These are phyloP conservation scores for Phylloscopus trochilus DNA, from an alignment of 2,113 vertebrate genomes.

Conservation along the genomic window DNA sequence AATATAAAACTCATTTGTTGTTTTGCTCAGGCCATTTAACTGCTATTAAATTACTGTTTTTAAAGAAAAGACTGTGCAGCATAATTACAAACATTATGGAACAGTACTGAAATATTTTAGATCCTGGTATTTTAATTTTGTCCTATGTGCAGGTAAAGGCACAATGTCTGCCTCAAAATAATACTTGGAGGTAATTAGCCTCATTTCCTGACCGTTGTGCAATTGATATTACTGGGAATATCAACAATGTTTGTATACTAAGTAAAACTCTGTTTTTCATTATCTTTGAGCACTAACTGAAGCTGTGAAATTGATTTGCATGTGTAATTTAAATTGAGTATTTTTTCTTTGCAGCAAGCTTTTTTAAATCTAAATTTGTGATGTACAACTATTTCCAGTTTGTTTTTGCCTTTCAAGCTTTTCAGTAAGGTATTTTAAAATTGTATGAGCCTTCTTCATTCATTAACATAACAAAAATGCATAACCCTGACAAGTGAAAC, in stretches of 20 bases:
- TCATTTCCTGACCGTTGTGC: not conserved
- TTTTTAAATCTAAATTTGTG: not conserved
- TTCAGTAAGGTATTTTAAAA: conserved; percentile 21
- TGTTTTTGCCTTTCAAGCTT: not conserved
- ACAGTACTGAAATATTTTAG: not conserved
- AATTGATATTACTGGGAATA: not conserved
- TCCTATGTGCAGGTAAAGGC: not conserved
- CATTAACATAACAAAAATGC: conserved; percentile 36
- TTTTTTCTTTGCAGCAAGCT: not conserved
- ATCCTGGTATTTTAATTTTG: not conserved
- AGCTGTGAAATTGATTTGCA: not conserved
- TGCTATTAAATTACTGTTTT: not conserved
- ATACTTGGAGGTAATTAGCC: not conserved
- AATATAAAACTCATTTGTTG: not conserved
- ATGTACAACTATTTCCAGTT: not conserved
- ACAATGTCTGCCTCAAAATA: not conserved
- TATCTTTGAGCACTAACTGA: not conserved
- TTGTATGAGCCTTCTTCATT: conserved; percentile 1
- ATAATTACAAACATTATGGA: not conserved
- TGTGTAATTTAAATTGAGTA: not conserved
- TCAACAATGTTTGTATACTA: not conserved
- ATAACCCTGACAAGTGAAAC: conserved; percentile 23
- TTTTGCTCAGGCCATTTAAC: not conserved
- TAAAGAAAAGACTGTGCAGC: not conserved
- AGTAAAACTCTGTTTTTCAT: not conserved